Evolutionary conservation across 2,888 invertebrate genomes (phyloP), one percentile per base, ranked within the genome.

Genomic region (Scaptomyza tumidula): DNA sequence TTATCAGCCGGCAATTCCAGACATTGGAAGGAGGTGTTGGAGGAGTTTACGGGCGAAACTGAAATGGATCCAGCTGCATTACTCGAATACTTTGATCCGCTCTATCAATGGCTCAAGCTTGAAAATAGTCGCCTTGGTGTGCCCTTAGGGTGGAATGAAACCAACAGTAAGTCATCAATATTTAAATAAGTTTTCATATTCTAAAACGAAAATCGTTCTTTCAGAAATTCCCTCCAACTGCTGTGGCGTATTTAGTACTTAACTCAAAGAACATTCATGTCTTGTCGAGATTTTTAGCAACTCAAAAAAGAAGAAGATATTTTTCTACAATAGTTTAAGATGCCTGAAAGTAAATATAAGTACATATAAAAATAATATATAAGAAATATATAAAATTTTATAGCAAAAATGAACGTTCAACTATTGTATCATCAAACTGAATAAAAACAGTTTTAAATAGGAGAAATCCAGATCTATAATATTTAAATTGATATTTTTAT

Each of bases 21-120:
- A 73, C 95, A 95, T 3, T 97, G 97, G 96, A 95, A 95, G 16
- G 96, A 97, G 65, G 96, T 96, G 13, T 94, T 98, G 93, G 94
- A 96, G 89, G 94, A 93, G 10, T 93, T 97, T n/a, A 97, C 97
- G 0, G 97, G 97, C 0, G 94, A 95, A 86, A 92, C 95, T 80
- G 93, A 93, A 78, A 96, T 97, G 96, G 94, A 95, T 81, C 95
- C 96, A 0, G 93, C 94, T 43, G 96, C 96, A 0, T 92, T 97
- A 0, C 89, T 97, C 69, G 96, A 97, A 90, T 97, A 96, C 92
- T 97, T 97, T 92, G 93, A 94, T 70, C 97, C 97, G 0, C 92
- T 97, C 6, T 93, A 94, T 70, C 94, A 95, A 41, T 97, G 96
- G 96, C 92, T 97, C 6, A 93, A 93, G 68, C 91, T 93, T 3